These are phyloP conservation scores for Trichogramma pretiosum DNA, from an alignment of 1,140 invertebrate genomes.

Conservation along the genomic window DNA sequence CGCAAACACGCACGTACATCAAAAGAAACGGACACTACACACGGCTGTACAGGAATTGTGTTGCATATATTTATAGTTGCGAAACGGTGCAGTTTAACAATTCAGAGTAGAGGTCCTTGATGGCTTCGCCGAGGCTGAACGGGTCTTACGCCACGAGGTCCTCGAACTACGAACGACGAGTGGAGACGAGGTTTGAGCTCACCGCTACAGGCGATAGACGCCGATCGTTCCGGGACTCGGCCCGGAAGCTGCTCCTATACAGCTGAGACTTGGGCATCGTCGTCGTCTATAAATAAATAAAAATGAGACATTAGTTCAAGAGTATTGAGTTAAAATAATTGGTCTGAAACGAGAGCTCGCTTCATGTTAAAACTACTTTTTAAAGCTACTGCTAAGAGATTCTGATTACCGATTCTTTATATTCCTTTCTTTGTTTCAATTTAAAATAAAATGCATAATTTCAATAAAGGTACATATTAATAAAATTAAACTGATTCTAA, in stretches of 20 bases:
- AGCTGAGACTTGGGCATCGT: constrained; percentile 56
- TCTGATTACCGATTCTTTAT: no score
- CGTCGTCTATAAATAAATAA: constrained; percentile 56
- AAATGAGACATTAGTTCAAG: no score
- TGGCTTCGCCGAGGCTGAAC: constrained; percentile 2
- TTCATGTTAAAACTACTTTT: no score
- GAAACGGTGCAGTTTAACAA: no score
- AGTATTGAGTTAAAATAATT: no score
- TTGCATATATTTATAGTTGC: background rate
- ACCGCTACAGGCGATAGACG: background rate
- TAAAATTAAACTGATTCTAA: no score
- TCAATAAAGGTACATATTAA: no score
- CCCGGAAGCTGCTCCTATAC: constrained; percentile 35
- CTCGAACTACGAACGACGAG: constrained; percentile 15
- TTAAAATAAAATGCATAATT: no score
- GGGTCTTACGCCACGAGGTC: background rate
- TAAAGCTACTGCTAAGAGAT: no score
- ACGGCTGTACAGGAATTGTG: background rate
- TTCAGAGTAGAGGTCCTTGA: background rate
- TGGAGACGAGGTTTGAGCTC: constrained; percentile 7
- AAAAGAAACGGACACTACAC: background rate
- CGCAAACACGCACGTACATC: background rate
- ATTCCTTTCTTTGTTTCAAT: no score
- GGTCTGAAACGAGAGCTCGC: no score
- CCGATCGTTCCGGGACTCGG: constrained; percentile 17